Evolutionary conservation across 1,140 invertebrate genomes (phyloP).

Genomic region (Drosophila orena): DNA sequence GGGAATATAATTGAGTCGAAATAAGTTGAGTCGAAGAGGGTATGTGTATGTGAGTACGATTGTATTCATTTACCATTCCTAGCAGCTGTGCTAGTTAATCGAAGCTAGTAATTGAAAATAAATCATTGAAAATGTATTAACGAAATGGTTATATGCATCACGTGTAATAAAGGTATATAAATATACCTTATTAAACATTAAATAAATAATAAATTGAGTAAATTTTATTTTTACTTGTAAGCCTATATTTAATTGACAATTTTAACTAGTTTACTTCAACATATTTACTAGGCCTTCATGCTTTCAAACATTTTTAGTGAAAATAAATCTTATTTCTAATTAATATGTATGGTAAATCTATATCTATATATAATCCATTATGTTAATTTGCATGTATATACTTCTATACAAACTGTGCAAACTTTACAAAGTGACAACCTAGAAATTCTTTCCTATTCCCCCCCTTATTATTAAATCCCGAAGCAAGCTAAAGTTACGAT

Average conservation of each 20-base stretch:
- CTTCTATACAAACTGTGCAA: not conserved
- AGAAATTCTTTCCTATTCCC: not conserved
- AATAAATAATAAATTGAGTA: too few species aligned
- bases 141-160: too few species aligned
- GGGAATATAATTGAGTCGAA: slow-evolving; percentile 4
- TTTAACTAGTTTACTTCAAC: not conserved
- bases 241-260: too few species aligned
- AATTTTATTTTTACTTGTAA: too few species aligned
- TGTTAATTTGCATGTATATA: not conserved
- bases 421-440: slow-evolving; percentile 10
- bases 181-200: too few species aligned
- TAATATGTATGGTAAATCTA: too few species aligned
- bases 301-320: too few species aligned
- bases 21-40: slow-evolving; percentile 6
- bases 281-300: not conserved
- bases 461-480: slow-evolving; percentile 21
- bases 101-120: slow-evolving; percentile 47
- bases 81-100: slow-evolving; percentile 71
- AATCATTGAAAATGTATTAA: slow-evolving; percentile 21
- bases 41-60: not conserved
- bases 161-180: too few species aligned
- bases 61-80: slow-evolving; percentile 10
- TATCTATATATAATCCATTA: too few species aligned
- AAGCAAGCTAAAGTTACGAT: slow-evolving; percentile 18
- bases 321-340: not conserved